A percentile compares a stretch with the other conserved stretches of the same genome.
Conservation (phyloP, 2,888 invertebrate species). For the Meiosimyza platycephala region DNA sequence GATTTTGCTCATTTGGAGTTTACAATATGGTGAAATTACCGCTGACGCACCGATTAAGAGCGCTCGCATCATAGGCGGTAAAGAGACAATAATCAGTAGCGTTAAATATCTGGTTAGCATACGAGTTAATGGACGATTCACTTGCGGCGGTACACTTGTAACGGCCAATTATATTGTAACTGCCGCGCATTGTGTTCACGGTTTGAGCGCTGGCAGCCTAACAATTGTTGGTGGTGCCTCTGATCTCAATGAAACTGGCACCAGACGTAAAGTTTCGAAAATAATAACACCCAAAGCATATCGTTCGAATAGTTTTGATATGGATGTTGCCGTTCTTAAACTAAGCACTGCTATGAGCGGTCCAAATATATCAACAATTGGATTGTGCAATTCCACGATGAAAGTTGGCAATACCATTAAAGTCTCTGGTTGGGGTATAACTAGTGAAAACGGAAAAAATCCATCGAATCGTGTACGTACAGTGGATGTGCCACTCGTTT, state of each 20-base stretch:
- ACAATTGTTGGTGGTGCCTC: slow-evolving; percentile 56
- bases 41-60: background rate
- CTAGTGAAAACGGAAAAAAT: slow-evolving; percentile 44
- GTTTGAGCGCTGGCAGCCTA: slow-evolving; percentile 46
- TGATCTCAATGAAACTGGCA: slow-evolving; percentile 49
- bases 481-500: slow-evolving; percentile 52
- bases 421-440: slow-evolving; percentile 61
- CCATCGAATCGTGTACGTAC: slow-evolving; percentile 54
- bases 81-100: slow-evolving; percentile 47
- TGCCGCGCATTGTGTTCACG: slow-evolving; percentile 61
- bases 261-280: slow-evolving; percentile 47
- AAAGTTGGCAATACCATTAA: slow-evolving; percentile 50
- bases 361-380: slow-evolving; percentile 52
- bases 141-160: slow-evolving; percentile 61
- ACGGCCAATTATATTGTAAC: slow-evolving; percentile 57
- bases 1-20: too few species aligned
- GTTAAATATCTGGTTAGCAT: slow-evolving; percentile 58
- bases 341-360: slow-evolving; percentile 51
- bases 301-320: slow-evolving; percentile 47
- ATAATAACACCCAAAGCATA: slow-evolving; percentile 53
- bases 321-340: slow-evolving; percentile 58
- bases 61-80: slow-evolving; percentile 50
- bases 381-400: slow-evolving; percentile 50
- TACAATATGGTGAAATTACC: too few species aligned
- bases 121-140: slow-evolving; percentile 49